Base-by-base conservation (phyloP, 2,113 vertebrate species). In the Macaca nemestrina region DNA sequence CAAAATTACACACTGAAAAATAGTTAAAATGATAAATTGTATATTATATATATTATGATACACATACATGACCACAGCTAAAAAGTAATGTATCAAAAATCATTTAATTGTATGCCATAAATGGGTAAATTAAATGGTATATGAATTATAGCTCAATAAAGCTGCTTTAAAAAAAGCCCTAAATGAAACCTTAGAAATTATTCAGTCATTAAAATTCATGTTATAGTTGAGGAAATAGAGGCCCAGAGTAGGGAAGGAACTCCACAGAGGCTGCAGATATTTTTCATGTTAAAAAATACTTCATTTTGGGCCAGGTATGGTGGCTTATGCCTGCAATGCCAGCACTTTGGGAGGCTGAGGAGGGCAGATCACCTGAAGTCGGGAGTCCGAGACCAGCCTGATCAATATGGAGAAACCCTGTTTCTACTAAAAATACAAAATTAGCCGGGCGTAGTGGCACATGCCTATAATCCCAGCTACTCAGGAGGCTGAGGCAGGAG, bases 191-290 rank as follows among this genome's bases (percentile, higher is more conserved):
- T 68, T 40, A 85, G 40, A 87, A 84, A 90, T 61, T 64, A 80
- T 61, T 83, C 83, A 93, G 27, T 86, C 35, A 55, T n/a, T 18
- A 89, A 79, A 76, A 2, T 32, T 81, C 22, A 72, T 59, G 90
- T 94, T 95, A 90, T 75, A 97, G 50, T 32, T 88, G 50, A 96
- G 57, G 70, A 91, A 79, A 91, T 27, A 90, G 57, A 94, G 68
- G n/a, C n/a, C 20, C 45, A 68, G 57, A 89, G 57, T 88, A 23
- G 30, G 1, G 3, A 59, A 88, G 17, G 43, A 8, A 43, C 30
- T 87, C 45, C 32, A 35, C 3, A 73, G 92, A 88, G 82, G 32
- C 57, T 86, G 4, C 20, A 83, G 38, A 64, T 9, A 40, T 83
- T 90, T 82, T 93, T 94, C 48, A 55, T 75, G 16, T 93, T 64